Percentiles rank a stretch among this genome's conserved stretches.
phyloP scores from a whole-genome alignment of 2,888 invertebrate genomes.

The Leucania comma region DNA sequence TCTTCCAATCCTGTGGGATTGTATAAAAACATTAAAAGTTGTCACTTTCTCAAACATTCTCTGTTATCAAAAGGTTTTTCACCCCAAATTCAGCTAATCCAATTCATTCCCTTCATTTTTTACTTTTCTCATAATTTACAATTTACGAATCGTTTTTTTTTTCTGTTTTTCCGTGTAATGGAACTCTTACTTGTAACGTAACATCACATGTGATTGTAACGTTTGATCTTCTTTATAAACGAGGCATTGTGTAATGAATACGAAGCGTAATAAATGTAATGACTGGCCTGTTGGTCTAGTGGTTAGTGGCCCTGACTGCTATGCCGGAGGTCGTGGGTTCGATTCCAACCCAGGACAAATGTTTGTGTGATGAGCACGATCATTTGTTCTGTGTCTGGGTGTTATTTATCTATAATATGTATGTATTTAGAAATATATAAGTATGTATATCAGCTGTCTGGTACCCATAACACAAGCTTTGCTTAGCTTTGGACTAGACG shows the following conservation, averaged over 20 bases:
- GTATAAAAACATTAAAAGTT: constrained; percentile 1
- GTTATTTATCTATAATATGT: too few relatives aligned
- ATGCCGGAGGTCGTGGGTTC: too few relatives aligned
- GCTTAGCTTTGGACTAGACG: too few relatives aligned
- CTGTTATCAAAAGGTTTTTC: not conserved
- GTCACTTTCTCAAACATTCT: constrained; percentile 9
- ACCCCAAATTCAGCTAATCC: not conserved
- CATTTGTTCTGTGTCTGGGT: too few relatives aligned
- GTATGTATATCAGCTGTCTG: too few relatives aligned
- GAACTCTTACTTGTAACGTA: not conserved
- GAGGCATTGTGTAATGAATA: constrained; percentile 1
- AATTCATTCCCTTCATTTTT: constrained; percentile 12
- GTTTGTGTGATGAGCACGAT: too few relatives aligned
- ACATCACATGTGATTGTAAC: not conserved
- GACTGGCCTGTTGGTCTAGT: too few relatives aligned
- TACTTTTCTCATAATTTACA: constrained; percentile 19
- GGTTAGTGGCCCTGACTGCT: too few relatives aligned
- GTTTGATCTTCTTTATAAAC: constrained; percentile 16
- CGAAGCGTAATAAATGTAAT: not conserved
- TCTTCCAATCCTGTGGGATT: not conserved
- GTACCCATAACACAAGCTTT: too few relatives aligned
- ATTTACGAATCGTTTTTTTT: constrained; percentile 21
- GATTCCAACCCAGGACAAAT: too few relatives aligned
- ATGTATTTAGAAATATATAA: too few relatives aligned
- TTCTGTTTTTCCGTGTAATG: constrained; percentile 21